These are phyloP conservation scores for Hippolais icterina DNA, from an alignment of 2,113 vertebrate species.

Conservation along the genomic window DNA sequence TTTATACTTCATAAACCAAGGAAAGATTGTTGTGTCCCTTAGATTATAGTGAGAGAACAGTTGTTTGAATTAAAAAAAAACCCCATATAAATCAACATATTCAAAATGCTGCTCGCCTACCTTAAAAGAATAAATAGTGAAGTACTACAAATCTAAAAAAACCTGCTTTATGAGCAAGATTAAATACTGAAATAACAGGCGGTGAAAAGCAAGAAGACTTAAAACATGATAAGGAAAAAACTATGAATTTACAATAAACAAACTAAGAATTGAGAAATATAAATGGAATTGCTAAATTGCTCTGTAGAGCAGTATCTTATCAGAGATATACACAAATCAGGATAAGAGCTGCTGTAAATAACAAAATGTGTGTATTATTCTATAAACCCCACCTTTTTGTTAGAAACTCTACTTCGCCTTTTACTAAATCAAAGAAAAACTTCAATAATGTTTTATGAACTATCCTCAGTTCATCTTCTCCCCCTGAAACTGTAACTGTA, in stretches of 20 bases:
- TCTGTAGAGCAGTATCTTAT: not conserved
- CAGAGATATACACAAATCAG: not conserved
- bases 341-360: not conserved
- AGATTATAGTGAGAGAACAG: not conserved
- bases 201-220: not conserved
- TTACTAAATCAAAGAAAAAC: constrained; percentile 83
- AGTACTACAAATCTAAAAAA: not conserved
- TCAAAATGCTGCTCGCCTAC: not conserved
- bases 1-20: not conserved
- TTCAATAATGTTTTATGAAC: constrained; percentile 81
- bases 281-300: not conserved
- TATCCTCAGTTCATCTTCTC: constrained; percentile 70
- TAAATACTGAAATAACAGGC: not conserved
- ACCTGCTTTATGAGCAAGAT: not conserved
- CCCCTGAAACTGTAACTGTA: constrained; percentile 71
- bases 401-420: constrained; percentile 83
- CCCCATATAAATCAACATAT: not conserved
- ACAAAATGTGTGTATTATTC: not conserved
- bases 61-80: not conserved
- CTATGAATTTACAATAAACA: not conserved
- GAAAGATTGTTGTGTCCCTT: not conserved
- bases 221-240: not conserved
- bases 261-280: not conserved
- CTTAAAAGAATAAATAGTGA: not conserved
- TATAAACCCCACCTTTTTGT: constrained; percentile 75